phyloP scores from a whole-genome alignment of 1,140 invertebrate species.

The Sycobia sp. region DNA sequence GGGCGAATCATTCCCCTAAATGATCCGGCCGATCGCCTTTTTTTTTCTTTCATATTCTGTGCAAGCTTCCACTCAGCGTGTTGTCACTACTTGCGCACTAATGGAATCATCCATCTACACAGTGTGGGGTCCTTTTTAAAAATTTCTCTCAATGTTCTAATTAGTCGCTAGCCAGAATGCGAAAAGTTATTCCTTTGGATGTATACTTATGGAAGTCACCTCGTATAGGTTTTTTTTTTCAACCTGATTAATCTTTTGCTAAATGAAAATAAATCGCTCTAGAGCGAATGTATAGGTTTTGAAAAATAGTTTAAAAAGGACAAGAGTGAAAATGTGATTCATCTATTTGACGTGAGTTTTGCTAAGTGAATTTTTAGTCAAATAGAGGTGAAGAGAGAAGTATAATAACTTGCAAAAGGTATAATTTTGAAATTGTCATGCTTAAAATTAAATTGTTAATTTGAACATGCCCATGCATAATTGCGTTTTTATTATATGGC shows the following conservation, averaged over 20 bases:
- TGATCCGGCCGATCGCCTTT: constrained; percentile 3
- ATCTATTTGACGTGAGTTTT: constrained; percentile 19
- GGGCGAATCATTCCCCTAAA: constrained; percentile 5
- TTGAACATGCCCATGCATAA: constrained; percentile 33
- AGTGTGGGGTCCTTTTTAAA: constrained; percentile 1
- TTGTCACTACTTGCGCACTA: constrained; percentile 13
- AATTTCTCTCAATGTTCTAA: not conserved
- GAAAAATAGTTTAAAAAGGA: constrained; percentile 8
- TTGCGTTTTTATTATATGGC: not conserved
- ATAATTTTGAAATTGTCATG: constrained; percentile 17
- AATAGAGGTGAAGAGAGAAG: constrained; percentile 4
- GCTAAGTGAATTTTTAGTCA: constrained; percentile 16
- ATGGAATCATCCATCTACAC: constrained; percentile 4
- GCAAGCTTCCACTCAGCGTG: constrained; percentile 30
- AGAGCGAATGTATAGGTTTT: no score
- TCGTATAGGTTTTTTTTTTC: no score
- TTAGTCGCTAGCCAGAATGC: no score
- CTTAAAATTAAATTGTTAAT: constrained; percentile 16
- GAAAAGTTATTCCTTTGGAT: no score
- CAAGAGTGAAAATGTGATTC: not conserved
- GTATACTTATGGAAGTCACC: no score
- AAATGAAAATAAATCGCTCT: no score
- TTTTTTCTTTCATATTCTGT: no score
- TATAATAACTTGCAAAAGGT: constrained; percentile 14
- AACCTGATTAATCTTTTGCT: no score